A percentile compares a stretch with the other conserved stretches of the same genome.
Conservation (phyloP, 2,888 invertebrate species). For the Ormyrus thymus region DNA sequence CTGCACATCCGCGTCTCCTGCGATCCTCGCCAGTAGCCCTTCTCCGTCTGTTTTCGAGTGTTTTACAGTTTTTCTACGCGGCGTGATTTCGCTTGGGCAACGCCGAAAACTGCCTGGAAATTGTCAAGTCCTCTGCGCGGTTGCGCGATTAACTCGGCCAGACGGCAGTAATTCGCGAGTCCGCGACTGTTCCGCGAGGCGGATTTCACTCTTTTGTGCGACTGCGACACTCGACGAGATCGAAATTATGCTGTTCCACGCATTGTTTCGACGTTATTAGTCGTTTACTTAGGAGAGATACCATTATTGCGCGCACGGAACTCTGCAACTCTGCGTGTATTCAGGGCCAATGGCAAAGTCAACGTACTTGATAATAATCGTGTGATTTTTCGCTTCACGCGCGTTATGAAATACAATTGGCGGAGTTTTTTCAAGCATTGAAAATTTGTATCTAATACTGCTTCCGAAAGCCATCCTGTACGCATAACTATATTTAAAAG, state of each 20-base stretch:
- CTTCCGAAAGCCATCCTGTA: too few species aligned
- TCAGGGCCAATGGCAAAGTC: conserved; percentile 46
- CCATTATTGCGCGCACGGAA: background rate
- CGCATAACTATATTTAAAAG: too few species aligned
- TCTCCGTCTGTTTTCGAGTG: background rate
- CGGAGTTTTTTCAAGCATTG: too few species aligned
- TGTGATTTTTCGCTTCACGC: conserved; percentile 30
- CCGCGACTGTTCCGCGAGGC: background rate
- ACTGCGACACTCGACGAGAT: background rate
- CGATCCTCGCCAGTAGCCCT: conserved; percentile 13
- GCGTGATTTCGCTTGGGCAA: background rate
- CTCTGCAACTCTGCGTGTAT: background rate
- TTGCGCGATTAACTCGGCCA: too few species aligned
- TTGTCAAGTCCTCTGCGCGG: too few species aligned
- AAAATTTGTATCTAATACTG: too few species aligned
- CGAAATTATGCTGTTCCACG: background rate
- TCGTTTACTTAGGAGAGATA: conserved; percentile 6
- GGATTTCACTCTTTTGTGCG: background rate
- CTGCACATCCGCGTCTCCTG: conserved; percentile 16
- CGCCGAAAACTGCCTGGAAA: too few species aligned
- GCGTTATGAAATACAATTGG: background rate
- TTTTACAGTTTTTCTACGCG: background rate
- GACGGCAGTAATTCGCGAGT: too few species aligned
- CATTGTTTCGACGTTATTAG: background rate
- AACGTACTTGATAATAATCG: conserved; percentile 17